Percentiles rank a stretch among this genome's conserved stretches.
Conservation (phyloP, 2,797 vertebrate species). For the Psittacula derbiana region DNA sequence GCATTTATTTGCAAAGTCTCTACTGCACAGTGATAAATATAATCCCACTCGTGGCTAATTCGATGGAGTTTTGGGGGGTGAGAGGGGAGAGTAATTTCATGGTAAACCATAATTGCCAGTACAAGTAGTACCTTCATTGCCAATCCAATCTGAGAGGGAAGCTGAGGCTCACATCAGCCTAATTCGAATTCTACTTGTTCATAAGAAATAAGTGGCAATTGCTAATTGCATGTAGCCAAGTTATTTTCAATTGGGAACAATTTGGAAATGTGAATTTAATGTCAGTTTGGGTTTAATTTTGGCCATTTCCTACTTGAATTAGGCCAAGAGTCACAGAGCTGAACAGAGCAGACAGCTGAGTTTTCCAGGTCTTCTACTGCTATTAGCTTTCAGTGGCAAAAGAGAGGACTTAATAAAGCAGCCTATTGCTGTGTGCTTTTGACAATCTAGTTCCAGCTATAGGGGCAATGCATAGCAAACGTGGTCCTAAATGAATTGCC, state of each 20-base stretch:
- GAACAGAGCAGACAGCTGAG: background rate
- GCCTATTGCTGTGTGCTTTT: background rate
- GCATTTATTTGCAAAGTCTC: constrained; percentile 67
- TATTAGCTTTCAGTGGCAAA: background rate
- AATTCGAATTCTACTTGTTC: constrained; percentile 72
- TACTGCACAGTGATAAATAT: constrained; percentile 75
- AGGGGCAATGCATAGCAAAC: background rate
- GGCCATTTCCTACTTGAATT: background rate
- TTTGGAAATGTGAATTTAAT: constrained; percentile 48
- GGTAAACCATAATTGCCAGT: constrained; percentile 79
- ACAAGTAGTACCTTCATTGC: constrained; percentile 74
- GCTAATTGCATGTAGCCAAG: constrained; percentile 51
- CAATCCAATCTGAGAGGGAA: constrained; percentile 71
- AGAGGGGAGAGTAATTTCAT: constrained; percentile 70
- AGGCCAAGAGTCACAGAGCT: background rate
- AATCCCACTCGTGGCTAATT: constrained; percentile 74
- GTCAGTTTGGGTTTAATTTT: constrained; percentile 40
- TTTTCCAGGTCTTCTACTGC: background rate
- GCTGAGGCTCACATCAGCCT: constrained; percentile 68
- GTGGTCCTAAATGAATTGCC: background rate
- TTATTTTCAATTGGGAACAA: constrained; percentile 60
- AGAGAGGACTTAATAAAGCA: background rate
- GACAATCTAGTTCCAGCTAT: background rate
- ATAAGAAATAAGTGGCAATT: constrained; percentile 67
- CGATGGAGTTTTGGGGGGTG: background rate